A percentile compares a stretch with the other conserved stretches of the same genome.
phyloP scores from a whole-genome alignment of 2,797 vertebrate species.

The Catamblyrhynchus diadema region DNA sequence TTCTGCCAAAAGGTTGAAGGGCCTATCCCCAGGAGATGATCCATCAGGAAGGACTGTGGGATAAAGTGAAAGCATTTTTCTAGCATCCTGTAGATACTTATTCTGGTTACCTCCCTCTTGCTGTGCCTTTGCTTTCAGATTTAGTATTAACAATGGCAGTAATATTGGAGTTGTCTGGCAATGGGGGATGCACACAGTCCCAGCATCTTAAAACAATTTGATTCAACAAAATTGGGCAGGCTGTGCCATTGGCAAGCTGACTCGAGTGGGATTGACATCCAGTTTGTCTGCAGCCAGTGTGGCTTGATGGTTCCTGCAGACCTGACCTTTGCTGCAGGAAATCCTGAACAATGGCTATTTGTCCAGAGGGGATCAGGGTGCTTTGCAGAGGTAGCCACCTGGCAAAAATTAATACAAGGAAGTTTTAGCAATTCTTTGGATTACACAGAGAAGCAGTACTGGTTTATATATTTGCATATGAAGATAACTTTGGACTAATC shows the following conservation, averaged over 20 bases:
- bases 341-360: background rate
- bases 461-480: background rate
- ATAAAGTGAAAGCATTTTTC: background rate
- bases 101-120: background rate
- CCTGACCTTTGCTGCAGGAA: background rate
- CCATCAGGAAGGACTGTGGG: background rate
- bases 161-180: background rate
- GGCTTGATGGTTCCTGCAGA: background rate
- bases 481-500: background rate
- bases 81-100: background rate
- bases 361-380: background rate
- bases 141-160: background rate
- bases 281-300: background rate
- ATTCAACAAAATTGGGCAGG: background rate
- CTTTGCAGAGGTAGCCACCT: background rate
- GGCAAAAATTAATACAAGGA: background rate
- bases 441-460: background rate
- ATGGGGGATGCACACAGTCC: background rate
- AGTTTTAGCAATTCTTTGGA: background rate
- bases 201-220: background rate
- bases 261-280: accelerated
- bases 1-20: background rate
- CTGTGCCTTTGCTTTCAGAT: background rate
- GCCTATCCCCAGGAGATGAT: background rate
- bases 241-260: background rate